Percentiles rank a stretch among this genome's conserved stretches.
Evolutionary conservation across 2,888 invertebrate species (phyloP).

Genomic region (Drosophila formosana): DNA sequence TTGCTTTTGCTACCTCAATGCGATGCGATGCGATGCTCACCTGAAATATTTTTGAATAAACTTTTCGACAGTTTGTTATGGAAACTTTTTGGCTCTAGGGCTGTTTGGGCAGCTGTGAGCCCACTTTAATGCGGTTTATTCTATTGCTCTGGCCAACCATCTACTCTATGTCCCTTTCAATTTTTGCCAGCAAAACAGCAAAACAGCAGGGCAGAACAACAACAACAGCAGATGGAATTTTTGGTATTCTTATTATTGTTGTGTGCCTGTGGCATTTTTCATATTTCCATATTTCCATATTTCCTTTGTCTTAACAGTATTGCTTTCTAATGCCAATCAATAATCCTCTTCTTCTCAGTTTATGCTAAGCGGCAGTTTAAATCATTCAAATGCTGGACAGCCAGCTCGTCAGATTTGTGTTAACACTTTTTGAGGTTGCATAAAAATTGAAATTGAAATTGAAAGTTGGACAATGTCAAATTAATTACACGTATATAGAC

Average conservation of each 20-base stretch:
- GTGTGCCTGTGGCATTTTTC: slow-evolving; percentile 25
- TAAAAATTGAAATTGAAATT: slow-evolving; percentile 4
- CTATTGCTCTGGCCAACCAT: slow-evolving; percentile 17
- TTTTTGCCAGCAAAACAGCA: slow-evolving; percentile 12
- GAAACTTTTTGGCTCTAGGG: slow-evolving; percentile 56
- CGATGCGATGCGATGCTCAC: slow-evolving; percentile 45
- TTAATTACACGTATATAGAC: slow-evolving; percentile 1
- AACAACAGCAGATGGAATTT: slow-evolving; percentile 40
- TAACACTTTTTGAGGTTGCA: background rate
- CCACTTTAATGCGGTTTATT: slow-evolving; percentile 37
- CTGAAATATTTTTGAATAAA: slow-evolving; percentile 68
- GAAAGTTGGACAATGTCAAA: slow-evolving; percentile 12
- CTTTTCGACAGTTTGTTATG: slow-evolving; percentile 69
- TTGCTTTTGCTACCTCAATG: slow-evolving; percentile 20
- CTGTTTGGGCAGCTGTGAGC: slow-evolving; percentile 41
- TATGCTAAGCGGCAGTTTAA: background rate
- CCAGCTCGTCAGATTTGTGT: background rate
- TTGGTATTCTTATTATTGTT: slow-evolving; percentile 35
- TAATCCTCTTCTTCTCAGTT: background rate
- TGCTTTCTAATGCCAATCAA: slow-evolving; percentile 22
- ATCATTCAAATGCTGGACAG: background rate
- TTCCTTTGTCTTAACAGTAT: slow-evolving; percentile 28
- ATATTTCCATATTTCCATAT: slow-evolving; percentile 23
- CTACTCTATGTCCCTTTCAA: slow-evolving; percentile 32
- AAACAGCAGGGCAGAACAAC: slow-evolving; percentile 21